Base-by-base conservation (phyloP, 1,140 invertebrate species). In the Drosophila sturtevanti region DNA sequence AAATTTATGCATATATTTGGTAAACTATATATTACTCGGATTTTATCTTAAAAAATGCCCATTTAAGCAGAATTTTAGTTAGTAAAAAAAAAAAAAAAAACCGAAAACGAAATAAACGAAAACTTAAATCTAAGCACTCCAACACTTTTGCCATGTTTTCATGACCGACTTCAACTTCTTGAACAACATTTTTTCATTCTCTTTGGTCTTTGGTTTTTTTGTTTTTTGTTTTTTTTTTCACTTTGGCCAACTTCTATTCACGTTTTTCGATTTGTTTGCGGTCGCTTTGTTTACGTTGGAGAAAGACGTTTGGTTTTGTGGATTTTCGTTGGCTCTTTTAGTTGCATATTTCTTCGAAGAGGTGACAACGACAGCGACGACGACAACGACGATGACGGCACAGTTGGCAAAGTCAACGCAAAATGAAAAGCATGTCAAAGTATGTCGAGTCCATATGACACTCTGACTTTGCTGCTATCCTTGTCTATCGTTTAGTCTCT, bases 381-480 rank as follows among this genome's bases (percentile, higher is more conserved):
- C 16, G 65, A 31, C 38, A 63, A 63, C 63, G 55, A 21, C 35
- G 16, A 18, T 31, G 63, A 60, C 65, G 63, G 67, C 73, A 58
- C 70, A 72, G 77, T 69, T 78, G 74, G 67, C 67, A 61, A 65
- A 81, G 68, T 81, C 80, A 72, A 70, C 76, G 77, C 51, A 55
- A 78, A 84, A 81, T 81, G 79, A 81, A 81, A 84, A 61, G 54
- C 69, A 69, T 79, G 68, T 68, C 82, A 86, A 79, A 77, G 82
- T 82, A 68, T 79, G 82, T 77, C 82, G 78, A 68, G 78, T 79
- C 62, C 79, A 79, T 79, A 87, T 87, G 82, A 79, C 75, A 76
- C 82, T 76, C 63, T 55, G 71, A 79, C 55, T 66, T 60, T 51
- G 70, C 56, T 58, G 11, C 37, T 34, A 31, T 48, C 6, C 38